These are phyloP conservation scores for Thyatira batis DNA, from an alignment of 2,888 invertebrate genomes.

Conservation along the genomic window DNA sequence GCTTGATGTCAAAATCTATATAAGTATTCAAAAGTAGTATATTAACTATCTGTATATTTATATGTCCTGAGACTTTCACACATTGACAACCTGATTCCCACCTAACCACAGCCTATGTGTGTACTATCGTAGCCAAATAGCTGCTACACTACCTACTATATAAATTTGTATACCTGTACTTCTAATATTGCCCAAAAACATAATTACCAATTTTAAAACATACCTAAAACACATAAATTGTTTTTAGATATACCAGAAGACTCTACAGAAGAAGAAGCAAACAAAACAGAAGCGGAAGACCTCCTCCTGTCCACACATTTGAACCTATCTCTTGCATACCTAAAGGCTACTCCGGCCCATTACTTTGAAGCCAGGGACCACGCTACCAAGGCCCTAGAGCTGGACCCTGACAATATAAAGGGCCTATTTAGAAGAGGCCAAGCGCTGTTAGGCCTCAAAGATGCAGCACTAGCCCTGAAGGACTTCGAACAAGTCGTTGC, in stretches of 20 bases:
- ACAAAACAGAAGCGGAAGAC: constrained; percentile 50
- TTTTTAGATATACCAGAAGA: constrained; percentile 54
- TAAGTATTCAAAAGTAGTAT: no score
- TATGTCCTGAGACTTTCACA: no score
- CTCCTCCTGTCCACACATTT: constrained; percentile 87
- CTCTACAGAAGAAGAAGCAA: constrained; percentile 46
- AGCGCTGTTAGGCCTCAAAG: constrained; percentile 88
- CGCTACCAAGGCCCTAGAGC: constrained; percentile 89
- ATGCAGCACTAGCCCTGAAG: constrained; percentile 88
- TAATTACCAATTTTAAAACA: no score
- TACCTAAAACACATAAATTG: neutral
- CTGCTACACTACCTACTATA: no score
- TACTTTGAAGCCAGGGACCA: constrained; percentile 86
- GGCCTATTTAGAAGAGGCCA: constrained; percentile 94
- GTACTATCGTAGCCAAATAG: no score
- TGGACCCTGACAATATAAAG: constrained; percentile 91
- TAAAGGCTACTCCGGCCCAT: constrained; percentile 87
- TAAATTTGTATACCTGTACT: no score
- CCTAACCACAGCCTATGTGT: no score
- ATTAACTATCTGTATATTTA: no score
- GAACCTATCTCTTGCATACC: constrained; percentile 91
- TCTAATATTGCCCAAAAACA: no score
- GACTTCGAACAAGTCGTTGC: constrained; percentile 90
- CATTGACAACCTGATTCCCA: no score
- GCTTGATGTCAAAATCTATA: no score